These are phyloP conservation scores for Anniella stebbinsi DNA, from an alignment of 2,797 vertebrate species.

Conservation along the genomic window DNA sequence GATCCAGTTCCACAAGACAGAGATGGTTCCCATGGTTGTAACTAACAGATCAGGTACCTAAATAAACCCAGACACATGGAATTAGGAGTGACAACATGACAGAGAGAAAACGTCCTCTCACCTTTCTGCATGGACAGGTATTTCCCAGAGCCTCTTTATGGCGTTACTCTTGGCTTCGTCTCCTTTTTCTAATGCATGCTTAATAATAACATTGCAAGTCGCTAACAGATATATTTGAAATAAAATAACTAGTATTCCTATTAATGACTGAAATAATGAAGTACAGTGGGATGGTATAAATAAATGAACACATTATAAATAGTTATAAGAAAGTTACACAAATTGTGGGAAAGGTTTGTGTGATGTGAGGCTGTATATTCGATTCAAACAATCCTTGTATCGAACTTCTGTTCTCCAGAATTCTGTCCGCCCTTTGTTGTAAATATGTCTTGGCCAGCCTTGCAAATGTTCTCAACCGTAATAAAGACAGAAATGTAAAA, in stretches of 20 bases:
- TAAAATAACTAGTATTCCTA: neutral
- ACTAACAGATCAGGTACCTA: neutral
- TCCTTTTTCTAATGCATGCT: neutral
- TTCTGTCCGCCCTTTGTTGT: no score
- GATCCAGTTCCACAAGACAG: neutral
- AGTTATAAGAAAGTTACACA: neutral
- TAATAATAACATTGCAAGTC: neutral
- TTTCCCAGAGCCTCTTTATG: neutral
- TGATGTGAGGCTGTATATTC: rapidly evolving
- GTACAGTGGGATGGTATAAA: neutral
- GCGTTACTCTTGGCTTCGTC: no score
- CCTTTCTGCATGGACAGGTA: neutral
- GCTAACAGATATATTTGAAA: neutral
- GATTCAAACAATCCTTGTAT: neutral
- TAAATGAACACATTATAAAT: neutral
- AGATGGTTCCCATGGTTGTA: no score
- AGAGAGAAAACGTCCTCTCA: neutral
- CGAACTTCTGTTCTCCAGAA: neutral
- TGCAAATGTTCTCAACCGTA: neutral
- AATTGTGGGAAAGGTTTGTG: neutral
- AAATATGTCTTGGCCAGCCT: neutral
- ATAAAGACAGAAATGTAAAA: no score
- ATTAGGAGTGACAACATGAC: neutral
- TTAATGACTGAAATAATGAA: neutral
- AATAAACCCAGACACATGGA: neutral